Evolutionary conservation across 2,797 vertebrate species (phyloP), one percentile per base, ranked within the genome.

Genomic region (Betta splendens): DNA sequence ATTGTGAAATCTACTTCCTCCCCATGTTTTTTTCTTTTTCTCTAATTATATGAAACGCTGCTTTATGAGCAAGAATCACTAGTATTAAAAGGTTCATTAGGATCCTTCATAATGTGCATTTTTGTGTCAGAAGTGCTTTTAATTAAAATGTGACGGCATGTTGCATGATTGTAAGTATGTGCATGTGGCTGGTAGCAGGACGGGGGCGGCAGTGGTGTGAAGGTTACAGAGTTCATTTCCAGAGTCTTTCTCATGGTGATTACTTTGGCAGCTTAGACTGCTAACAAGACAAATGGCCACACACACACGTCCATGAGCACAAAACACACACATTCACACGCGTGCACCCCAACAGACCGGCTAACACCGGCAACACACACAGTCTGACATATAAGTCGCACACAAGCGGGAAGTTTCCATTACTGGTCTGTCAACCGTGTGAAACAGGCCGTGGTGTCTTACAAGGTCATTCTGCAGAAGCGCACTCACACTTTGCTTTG

Each of bases 241-340:
- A 82, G 75, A 80, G 70, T 81, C 85, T 89, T 87, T 89, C 77
- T 82, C 76, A 89, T 87, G 85, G 79, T 87, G 85, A 89, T 89
- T 84, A 60, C 45, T 78, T 70, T 88, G 85, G 86, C 86, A 88
- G 75, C 81, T 74, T 59, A 16, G 78, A 71, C 75, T 78, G 69
- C 69, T 70, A 71, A 74, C 73, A 69, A 75, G 64, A 80, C 72
- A 81, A 73, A 72, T 66, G 55, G 35, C 23, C 63, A 57, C 40
- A 23, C 52, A 53, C 32, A 42, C 28, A 46, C 37, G n/a, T 5
- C 9, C 9, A 17, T 51, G 4, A 25, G 7, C 45, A 47, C 43
- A 46, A n/a, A 45, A 64, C 49, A 16, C 47, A 35, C 21, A n/a
- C 52, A 42, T 5, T 29, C 56, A 65, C 44, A 16, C 23, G 12